These are phyloP conservation scores for Bubo bubo DNA, from an alignment of 2,113 vertebrate species.

Conservation along the genomic window DNA sequence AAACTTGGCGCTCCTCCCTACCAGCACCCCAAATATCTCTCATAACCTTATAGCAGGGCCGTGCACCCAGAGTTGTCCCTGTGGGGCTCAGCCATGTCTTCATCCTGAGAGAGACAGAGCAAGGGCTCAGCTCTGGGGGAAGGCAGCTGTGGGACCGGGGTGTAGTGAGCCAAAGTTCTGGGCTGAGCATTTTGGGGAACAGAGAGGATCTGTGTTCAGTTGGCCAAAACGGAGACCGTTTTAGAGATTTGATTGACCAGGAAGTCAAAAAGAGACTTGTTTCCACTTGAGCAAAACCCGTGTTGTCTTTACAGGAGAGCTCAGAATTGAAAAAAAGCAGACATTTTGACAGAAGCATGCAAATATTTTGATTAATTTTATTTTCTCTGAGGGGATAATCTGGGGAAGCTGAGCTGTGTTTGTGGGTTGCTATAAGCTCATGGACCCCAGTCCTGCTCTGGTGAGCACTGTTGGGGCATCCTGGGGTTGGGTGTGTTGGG, in stretches of 20 bases:
- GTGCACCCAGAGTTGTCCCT: not conserved
- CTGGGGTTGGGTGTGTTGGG: not conserved
- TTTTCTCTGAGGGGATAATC: not conserved
- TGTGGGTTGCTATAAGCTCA: not conserved
- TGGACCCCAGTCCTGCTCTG: not conserved
- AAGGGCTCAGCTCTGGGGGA: not conserved
- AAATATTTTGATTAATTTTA: not conserved
- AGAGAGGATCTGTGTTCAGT: not conserved
- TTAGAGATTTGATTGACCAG: not conserved
- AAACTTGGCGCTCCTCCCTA: not conserved
- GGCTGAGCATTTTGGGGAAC: not conserved
- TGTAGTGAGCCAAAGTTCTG: not conserved
- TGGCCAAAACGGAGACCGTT: not conserved
- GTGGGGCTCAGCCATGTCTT: accelerated
- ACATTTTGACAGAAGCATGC: not conserved
- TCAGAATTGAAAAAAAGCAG: not conserved
- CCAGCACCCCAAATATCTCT: not conserved
- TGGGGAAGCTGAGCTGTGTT: not conserved
- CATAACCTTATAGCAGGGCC: accelerated
- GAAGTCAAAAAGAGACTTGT: not conserved
- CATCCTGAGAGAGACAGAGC: not conserved
- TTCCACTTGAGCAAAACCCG: not conserved
- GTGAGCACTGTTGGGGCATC: accelerated
- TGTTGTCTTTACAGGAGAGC: not conserved
- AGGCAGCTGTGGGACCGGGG: not conserved